Evolutionary conservation across 2,797 vertebrate species (phyloP).

Genomic region (Ibycter americanus): DNA sequence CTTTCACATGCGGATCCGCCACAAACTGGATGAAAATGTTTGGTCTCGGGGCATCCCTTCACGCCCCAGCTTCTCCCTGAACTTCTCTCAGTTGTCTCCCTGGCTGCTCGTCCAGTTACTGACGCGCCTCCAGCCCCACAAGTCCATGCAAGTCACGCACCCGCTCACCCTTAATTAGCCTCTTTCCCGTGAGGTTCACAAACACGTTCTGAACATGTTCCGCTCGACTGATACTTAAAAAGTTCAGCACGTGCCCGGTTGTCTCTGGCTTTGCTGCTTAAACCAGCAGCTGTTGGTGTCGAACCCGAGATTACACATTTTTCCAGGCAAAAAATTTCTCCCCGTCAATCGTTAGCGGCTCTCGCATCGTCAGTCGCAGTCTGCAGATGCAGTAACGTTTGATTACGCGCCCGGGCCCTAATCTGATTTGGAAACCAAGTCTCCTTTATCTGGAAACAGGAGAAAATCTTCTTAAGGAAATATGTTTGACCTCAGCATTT

Average conservation of each 20-base stretch:
- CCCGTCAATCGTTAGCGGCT: rapidly evolving
- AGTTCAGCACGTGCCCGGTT: rapidly evolving
- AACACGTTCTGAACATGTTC: neutral
- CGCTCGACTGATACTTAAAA: rapidly evolving
- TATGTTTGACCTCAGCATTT: neutral
- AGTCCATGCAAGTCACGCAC: rapidly evolving
- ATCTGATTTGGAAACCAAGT: neutral
- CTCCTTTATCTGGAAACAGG: neutral
- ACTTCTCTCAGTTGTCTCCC: neutral
- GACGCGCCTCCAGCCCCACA: no score
- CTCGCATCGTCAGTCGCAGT: rapidly evolving
- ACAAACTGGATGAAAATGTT: rapidly evolving
- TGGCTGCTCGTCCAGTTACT: no score
- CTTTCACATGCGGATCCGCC: neutral
- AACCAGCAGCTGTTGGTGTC: rapidly evolving
- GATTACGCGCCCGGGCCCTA: neutral
- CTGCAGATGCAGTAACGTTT: neutral
- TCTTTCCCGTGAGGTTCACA: neutral
- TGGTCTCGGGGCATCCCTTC: neutral
- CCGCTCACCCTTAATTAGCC: neutral
- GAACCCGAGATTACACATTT: rapidly evolving
- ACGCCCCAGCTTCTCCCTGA: neutral
- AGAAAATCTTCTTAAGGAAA: neutral
- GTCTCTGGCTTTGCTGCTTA: rapidly evolving
- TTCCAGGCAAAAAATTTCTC: neutral